Evolutionary conservation across 2,888 invertebrate species (phyloP).

Genomic region (Luperina testacea): DNA sequence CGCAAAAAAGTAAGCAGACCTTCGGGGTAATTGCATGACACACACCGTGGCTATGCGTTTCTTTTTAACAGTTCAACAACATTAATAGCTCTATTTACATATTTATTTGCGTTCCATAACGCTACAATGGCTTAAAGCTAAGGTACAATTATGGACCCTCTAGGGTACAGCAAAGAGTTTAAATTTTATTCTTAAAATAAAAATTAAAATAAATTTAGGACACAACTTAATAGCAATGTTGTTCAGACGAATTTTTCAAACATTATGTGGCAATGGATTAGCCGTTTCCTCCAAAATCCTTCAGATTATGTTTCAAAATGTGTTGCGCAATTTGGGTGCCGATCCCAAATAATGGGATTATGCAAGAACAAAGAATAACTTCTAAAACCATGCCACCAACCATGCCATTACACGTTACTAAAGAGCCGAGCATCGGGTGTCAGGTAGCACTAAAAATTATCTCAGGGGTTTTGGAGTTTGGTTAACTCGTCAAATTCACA

Average conservation of each 20-base stretch:
- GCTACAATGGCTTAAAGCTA: too few relatives aligned
- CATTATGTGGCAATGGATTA: background rate
- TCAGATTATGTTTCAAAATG: background rate
- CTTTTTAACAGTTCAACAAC: background rate
- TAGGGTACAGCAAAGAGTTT: too few relatives aligned
- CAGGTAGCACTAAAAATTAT: background rate
- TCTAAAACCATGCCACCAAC: background rate
- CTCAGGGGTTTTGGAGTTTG: background rate
- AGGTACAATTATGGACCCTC: too few relatives aligned
- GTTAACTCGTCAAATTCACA: background rate
- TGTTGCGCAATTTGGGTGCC: background rate
- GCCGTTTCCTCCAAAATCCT: background rate
- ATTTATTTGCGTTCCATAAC: too few relatives aligned
- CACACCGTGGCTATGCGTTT: background rate
- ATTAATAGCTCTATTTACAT: background rate
- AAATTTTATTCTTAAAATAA: too few relatives aligned
- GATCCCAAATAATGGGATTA: background rate
- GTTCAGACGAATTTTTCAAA: background rate
- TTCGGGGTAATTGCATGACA: background rate
- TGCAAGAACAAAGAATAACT: background rate
- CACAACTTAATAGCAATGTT: background rate
- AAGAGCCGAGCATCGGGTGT: background rate
- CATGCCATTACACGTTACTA: background rate
- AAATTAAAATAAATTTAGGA: too few relatives aligned
- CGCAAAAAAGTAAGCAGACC: background rate